Evolutionary conservation across 1,140 invertebrate genomes (phyloP), one percentile per base, ranked within the genome.

Genomic region (Brachionus rubens): DNA sequence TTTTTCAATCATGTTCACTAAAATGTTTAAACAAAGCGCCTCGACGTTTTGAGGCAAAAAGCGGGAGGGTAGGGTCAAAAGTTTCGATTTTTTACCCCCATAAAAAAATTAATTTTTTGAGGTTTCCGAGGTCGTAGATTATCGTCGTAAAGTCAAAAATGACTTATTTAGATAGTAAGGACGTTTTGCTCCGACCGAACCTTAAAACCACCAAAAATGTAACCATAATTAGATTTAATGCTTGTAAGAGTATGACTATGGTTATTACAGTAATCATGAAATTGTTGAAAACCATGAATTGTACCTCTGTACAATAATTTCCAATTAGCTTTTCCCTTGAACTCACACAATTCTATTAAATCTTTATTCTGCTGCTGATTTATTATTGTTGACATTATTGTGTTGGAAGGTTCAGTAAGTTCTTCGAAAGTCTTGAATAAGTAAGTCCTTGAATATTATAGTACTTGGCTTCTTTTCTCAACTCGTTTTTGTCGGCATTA

Each of bases 401-500:
- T 5, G 9, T 36, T 9, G 9, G 9, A 36, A 2, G n/a, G 0
- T 24, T 41, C 59, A 26, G 28, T 65, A 19, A 41, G 3, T 33
- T 48, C 46, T 30, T 30, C 26, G 33, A n/a, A n/a, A n/a, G n/a
- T n/a, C n/a, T n/a, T n/a, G n/a, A n/a, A n/a, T n/a, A n/a, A n/a
- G n/a, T n/a, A n/a, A 70, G 41, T 10, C 46, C 46, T 48, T 70
- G 43, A 48, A 70, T 48, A 48, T 70, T 70, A 30, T 48, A 70
- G 41, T 30, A 70, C 10, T 70, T 70, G 3, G 65, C 65, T 33
- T 70, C 65, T 19, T 33, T 70, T 26, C 19, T 30, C 21, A 70
- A 30, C 24, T 70, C 43, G 33, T 50, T 30, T 70, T 33, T n/a
- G 12, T 48, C 43, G 7, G 30, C 10, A 33, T 46, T 19, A 21